Evolutionary conservation across 2,888 invertebrate genomes (phyloP).

Genomic region (Hyalella azteca): DNA sequence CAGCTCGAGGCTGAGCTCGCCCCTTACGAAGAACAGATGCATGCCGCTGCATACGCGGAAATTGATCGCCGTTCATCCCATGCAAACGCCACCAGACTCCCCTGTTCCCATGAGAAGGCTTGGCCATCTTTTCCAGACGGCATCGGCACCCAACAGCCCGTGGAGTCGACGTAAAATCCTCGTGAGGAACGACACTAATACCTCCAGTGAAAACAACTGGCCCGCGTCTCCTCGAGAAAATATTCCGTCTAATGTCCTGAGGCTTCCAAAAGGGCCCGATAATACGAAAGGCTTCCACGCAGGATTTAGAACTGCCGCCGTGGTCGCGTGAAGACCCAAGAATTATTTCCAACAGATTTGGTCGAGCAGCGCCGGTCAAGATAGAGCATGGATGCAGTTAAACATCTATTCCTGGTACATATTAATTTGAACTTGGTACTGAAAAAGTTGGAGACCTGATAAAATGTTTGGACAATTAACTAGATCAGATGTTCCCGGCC

Average conservation of each 20-base stretch:
- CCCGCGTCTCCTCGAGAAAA: slow-evolving; percentile 42
- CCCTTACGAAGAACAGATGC: background rate
- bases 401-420: too few species aligned
- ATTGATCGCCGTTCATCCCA: background rate
- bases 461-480: too few species aligned
- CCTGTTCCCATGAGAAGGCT: slow-evolving; percentile 24
- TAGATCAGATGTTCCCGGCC: too few species aligned
- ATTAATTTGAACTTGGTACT: too few species aligned
- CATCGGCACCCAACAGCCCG: slow-evolving; percentile 44
- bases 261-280: slow-evolving; percentile 48
- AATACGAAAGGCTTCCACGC: background rate
- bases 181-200: background rate
- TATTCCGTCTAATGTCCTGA: slow-evolving; percentile 43
- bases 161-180: slow-evolving; percentile 40
- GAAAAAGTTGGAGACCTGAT: too few species aligned
- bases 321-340: too few species aligned
- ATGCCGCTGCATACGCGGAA: slow-evolving; percentile 43
- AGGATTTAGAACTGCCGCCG: too few species aligned
- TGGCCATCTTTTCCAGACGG: slow-evolving; percentile 43
- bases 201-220: slow-evolving; percentile 34
- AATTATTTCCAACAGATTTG: too few species aligned
- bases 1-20: background rate
- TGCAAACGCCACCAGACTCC: slow-evolving; percentile 12
- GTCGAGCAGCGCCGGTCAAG: too few species aligned
- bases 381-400: too few species aligned